Base-by-base conservation (phyloP, 2,888 invertebrate species). In the Drosophila diplacantha region DNA sequence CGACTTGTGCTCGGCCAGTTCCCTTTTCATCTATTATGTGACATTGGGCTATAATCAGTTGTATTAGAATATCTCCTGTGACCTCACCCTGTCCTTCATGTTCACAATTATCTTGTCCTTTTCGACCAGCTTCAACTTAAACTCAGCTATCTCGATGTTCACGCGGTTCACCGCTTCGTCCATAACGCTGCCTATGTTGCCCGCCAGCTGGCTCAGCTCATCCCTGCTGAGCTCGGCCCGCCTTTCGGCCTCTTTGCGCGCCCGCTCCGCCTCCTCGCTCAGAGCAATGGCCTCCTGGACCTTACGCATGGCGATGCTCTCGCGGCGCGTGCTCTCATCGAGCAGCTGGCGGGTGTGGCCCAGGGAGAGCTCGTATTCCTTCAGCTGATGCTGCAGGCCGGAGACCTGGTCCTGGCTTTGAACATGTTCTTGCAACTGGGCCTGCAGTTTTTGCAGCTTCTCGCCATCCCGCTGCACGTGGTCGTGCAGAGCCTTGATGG, bases 221-320 rank as follows among this genome's bases (percentile, higher is more conserved):
- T 90, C 93, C 90, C 86, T 77, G 5, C 89, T 85, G 46, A 86
- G 71, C 43, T 84, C 85, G 77, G 92, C 91, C 29, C 90, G 87
- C 63, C 88, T 86, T 8, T 91, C 71, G 5, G 91, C 90, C 3
- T 89, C 87, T 60, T 90, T 90, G 75, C 91, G 92, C 74, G 92
- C 92, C n/a, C 85, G 85, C 5, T 91, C 89, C 0, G 91, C 91
- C 3, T 77, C 72, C 73, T 92, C 92, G 26, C 91, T 90, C 1
- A 92, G 73, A 34, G 88, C 86, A 31, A 92, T 80, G 2, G 92
- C 91, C 81, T 92, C 92, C 7, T 89, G 89, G 3, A 92, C 90
- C 81, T 91, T 92, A 8, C 79, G 77, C 74, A 90, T 88, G 3
- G 91, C 90, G 63, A 89, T 88, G 18, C 84, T 83, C 66, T 91